These are phyloP conservation scores for Leptinotarsa peninsularis DNA, from an alignment of 2,888 invertebrate species.

Conservation along the genomic window DNA sequence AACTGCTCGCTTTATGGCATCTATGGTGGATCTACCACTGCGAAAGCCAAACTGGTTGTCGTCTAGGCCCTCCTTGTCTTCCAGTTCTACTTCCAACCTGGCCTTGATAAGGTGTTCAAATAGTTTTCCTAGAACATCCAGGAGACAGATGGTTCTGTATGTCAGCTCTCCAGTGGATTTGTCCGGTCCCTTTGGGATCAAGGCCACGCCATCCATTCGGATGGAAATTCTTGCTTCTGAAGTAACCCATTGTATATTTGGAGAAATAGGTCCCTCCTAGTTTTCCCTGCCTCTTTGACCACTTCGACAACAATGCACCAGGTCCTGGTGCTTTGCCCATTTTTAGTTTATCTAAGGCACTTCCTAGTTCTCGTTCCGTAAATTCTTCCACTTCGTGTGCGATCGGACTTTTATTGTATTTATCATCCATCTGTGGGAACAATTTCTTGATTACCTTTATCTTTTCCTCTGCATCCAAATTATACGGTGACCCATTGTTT, in stretches of 20 bases:
- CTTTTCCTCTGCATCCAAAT: neutral
- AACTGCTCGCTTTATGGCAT: slow-evolving; percentile 10
- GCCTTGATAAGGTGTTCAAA: no score
- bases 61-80: neutral
- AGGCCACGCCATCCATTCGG: neutral
- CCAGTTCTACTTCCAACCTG: neutral
- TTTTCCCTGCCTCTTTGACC: neutral
- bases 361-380: slow-evolving; percentile 4
- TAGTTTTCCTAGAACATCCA: no score
- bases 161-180: neutral
- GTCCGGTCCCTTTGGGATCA: neutral
- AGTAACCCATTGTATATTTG: neutral
- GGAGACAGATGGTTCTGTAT: neutral
- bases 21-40: slow-evolving; percentile 9
- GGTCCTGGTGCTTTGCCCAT: slow-evolving; percentile 12
- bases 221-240: neutral
- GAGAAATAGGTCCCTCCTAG: neutral
- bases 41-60: slow-evolving; percentile 21
- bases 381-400: neutral
- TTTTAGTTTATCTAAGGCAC: neutral
- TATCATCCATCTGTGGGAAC: slow-evolving; percentile 12
- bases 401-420: neutral
- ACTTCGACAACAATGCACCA: neutral
- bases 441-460: neutral
- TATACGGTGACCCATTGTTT: slow-evolving; percentile 5